Evolutionary conservation across 1,140 invertebrate species (phyloP).

Genomic region (Tenebrio molitor): DNA sequence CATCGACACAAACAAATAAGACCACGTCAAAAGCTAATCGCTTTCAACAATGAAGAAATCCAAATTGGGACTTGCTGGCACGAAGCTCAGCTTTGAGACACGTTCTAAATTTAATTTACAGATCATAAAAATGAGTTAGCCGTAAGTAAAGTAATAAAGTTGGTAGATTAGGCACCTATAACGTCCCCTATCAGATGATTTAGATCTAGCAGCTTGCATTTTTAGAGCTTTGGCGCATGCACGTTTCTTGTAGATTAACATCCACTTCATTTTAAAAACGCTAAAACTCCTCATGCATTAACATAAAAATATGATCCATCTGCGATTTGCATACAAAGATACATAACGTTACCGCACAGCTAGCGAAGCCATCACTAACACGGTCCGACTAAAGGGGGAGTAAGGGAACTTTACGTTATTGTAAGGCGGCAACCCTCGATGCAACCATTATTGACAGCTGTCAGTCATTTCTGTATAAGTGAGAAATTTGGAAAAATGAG

Average conservation of each 20-base stretch:
- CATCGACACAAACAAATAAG: background rate
- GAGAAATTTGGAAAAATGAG: too few relatives aligned
- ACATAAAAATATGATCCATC: background rate
- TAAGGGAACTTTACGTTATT: too few relatives aligned
- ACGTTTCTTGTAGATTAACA: background rate
- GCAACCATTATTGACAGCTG: too few relatives aligned
- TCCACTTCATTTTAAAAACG: conserved; percentile 3
- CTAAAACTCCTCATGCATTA: conserved; percentile 8
- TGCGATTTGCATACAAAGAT: conserved; percentile 24
- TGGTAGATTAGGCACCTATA: conserved; percentile 17
- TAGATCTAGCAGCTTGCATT: conserved; percentile 18
- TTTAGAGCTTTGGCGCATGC: background rate
- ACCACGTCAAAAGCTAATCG: too few relatives aligned
- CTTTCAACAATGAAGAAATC: too few relatives aligned
- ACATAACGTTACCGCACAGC: background rate
- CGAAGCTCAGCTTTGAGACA: background rate
- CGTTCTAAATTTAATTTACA: conserved; percentile 14
- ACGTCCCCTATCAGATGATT: conserved; percentile 18
- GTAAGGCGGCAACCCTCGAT: too few relatives aligned
- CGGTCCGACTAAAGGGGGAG: too few relatives aligned
- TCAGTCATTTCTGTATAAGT: too few relatives aligned
- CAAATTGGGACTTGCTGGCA: too few relatives aligned
- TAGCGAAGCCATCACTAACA: background rate
- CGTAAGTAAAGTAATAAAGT: conserved; percentile 14
- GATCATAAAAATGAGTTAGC: conserved; percentile 22